Base-by-base conservation (phyloP, 2,888 invertebrate genomes). In the Lathronympha strigana region DNA sequence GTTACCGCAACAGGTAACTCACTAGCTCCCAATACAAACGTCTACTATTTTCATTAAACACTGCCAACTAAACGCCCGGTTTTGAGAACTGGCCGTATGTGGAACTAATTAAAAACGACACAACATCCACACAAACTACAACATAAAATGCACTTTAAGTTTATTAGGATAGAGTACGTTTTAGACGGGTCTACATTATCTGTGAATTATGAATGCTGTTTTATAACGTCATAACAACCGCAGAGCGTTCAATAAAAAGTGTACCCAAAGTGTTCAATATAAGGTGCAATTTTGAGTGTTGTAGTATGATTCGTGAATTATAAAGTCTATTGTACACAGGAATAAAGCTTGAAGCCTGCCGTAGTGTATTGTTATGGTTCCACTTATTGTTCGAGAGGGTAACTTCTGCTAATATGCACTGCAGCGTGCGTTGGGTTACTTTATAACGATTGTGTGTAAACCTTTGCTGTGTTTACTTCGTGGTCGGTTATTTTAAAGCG, bases 51-150 rank as follows among this genome's bases (percentile, higher is more conserved):
- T 70, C 72, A 73, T 72, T 73, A 68, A 69, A 70, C 61, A 72
- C 69, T 68, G 64, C 66, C 61, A 68, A 74, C 74, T 72, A 72
- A 72, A 73, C 68, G 72, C 67, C 63, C 67, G 57, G 75, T 74
- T 74, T 77, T 79, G 74, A 78, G 76, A 74, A 78, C 79, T 75
- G 74, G 71, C 77, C 75, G 67, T 72, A 66, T 71, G 66, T 68
- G 45, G 38, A 69, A 68, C 68, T 70, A 64, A 72, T 55, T 68
- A 63, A 49, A 49, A 68, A 67, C 28, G 53, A 51, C 49, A 15
- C 36, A 55, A 67, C 9, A 4, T 36, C 45, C 36, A 2, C 38
- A 25, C 6, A 3, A 17, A 2, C 19, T 4, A 5, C 17, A 49
- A 11, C 2, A 8, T 1, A 38, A 63, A 45, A 17, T 31, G 9